These are phyloP conservation scores for Paedocypris sp. DNA, from an alignment of 2,113 vertebrate genomes.

Conservation along the genomic window DNA sequence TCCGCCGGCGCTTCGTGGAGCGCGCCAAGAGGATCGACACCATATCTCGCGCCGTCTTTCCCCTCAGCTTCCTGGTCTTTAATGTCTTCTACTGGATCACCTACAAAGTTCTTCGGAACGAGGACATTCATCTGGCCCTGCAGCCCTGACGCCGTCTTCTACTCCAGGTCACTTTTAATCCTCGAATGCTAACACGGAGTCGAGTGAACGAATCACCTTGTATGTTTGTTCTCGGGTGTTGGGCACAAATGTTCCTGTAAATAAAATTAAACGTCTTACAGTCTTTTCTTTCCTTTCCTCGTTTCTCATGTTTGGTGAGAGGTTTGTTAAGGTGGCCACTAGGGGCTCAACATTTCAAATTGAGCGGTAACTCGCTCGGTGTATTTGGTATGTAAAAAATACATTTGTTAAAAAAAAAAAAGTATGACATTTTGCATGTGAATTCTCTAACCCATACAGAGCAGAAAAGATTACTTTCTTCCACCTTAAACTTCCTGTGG, in stretches of 20 bases:
- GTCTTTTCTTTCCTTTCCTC: background rate
- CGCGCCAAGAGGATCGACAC: conserved; percentile 85
- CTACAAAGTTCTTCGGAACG: conserved; percentile 80
- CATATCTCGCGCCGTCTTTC: conserved; percentile 79
- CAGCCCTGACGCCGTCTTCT: conserved; percentile 24
- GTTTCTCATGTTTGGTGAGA: background rate
- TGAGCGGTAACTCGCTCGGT: too few relatives aligned
- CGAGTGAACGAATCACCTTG: background rate
- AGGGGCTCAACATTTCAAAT: too few relatives aligned
- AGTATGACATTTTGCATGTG: too few relatives aligned
- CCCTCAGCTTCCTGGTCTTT: conserved; percentile 86
- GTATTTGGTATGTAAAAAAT: too few relatives aligned
- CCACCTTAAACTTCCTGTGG: too few relatives aligned
- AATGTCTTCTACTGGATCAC: conserved; percentile 91
- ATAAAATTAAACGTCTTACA: background rate
- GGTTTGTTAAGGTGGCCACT: too few relatives aligned
- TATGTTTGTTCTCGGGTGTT: background rate
- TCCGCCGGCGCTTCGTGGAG: conserved; percentile 66
- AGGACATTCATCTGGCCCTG: conserved; percentile 63
- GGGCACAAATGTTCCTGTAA: background rate
- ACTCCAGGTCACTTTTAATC: background rate
- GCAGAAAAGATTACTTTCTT: too few relatives aligned
- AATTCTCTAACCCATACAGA: too few relatives aligned
- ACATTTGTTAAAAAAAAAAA: too few relatives aligned
- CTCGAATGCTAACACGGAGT: too few relatives aligned